Evolutionary conservation across 2,113 vertebrate genomes (phyloP).

Genomic region (Sialia sialis): DNA sequence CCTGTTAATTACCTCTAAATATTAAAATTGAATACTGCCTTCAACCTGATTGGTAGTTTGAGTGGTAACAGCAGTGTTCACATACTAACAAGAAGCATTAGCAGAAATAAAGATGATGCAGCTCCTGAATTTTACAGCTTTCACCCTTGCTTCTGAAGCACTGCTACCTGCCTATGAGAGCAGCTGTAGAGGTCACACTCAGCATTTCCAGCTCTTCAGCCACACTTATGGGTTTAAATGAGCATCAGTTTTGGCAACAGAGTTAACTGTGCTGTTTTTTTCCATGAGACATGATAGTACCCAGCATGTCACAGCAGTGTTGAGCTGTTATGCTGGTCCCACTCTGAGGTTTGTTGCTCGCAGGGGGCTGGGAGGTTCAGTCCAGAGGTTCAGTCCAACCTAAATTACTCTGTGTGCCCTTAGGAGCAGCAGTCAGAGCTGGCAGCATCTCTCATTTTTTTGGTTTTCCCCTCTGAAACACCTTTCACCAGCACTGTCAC

Average conservation of each 20-base stretch:
- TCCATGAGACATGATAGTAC: neutral
- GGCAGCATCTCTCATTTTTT: neutral
- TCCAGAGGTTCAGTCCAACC: neutral
- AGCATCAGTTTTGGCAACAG: neutral
- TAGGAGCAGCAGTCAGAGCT: neutral
- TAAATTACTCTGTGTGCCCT: neutral
- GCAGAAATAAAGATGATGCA: neutral
- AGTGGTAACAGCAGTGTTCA: neutral
- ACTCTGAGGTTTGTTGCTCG: neutral
- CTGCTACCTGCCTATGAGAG: neutral
- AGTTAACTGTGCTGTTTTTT: neutral
- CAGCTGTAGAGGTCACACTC: neutral
- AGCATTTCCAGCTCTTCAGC: neutral
- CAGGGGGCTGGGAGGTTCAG: neutral
- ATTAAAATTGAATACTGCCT: conserved; percentile 17
- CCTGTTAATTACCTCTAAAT: conserved; percentile 49
- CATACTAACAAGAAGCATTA: neutral
- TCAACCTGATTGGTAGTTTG: conserved; percentile 14
- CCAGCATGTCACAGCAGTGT: accelerated
- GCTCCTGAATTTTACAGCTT: neutral
- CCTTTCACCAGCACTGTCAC: neutral
- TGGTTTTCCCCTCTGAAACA: neutral
- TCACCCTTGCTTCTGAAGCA: neutral
- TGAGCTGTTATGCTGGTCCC: neutral
- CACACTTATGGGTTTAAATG: neutral